These are phyloP conservation scores for Drosophila paramelanica DNA, from an alignment of 2,888 invertebrate species.

Conservation along the genomic window DNA sequence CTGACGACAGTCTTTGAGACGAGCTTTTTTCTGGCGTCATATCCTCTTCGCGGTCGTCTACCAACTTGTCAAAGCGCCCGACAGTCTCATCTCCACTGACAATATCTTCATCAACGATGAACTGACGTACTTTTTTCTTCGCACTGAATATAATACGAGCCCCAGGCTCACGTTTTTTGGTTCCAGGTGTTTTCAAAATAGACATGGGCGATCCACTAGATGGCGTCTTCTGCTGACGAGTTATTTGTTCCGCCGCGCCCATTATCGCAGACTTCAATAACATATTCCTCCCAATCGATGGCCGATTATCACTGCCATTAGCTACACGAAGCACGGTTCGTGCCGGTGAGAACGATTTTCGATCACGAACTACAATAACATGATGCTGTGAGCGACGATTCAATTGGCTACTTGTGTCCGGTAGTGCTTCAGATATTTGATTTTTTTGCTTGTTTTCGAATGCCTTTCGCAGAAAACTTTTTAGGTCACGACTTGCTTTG, in stretches of 20 bases:
- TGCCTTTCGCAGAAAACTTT: constrained; percentile 70
- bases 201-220: constrained; percentile 59
- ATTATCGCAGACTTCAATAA: constrained; percentile 56
- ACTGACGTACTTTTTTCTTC: constrained; percentile 76
- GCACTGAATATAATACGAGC: constrained; percentile 79
- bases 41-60: constrained; percentile 65
- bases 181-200: constrained; percentile 83
- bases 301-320: constrained; percentile 28
- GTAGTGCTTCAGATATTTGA: constrained; percentile 46
- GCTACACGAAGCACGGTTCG: constrained; percentile 57
- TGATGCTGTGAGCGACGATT: constrained; percentile 22
- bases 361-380: constrained; percentile 57
- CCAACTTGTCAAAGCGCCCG: constrained; percentile 35
- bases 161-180: constrained; percentile 52
- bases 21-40: constrained; percentile 44
- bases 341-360: constrained; percentile 63
- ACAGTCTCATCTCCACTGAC: constrained; percentile 41
- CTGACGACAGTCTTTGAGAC: constrained; percentile 39
- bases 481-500: constrained; percentile 67
- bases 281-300: constrained; percentile 26
- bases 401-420: not conserved
- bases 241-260: constrained; percentile 44
- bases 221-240: constrained; percentile 8
- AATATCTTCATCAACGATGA: constrained; percentile 69
- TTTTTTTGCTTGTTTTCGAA: constrained; percentile 43